Conservation (phyloP, 2,888 invertebrate genomes). For the Eilema sororculum region DNA sequence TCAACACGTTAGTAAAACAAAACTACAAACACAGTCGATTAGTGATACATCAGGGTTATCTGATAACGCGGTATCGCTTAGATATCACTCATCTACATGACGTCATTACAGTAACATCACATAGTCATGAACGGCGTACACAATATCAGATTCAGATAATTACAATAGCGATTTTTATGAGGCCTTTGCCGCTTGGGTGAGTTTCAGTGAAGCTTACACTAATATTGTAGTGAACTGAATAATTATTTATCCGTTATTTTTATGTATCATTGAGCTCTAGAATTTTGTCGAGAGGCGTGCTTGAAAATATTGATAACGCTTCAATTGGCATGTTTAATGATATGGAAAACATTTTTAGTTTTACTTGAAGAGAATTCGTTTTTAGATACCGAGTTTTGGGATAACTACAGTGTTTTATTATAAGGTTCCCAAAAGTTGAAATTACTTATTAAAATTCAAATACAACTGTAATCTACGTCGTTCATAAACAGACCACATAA, state of each 20-base stretch:
- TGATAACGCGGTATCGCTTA: conserved; percentile 66
- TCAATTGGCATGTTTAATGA: conserved; percentile 1
- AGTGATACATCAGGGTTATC: conserved; percentile 80
- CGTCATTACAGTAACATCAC: conserved; percentile 67
- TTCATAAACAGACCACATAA: too few species aligned
- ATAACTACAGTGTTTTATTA: too few species aligned
- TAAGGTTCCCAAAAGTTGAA: too few species aligned
- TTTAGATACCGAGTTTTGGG: not conserved
- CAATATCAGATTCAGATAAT: conserved; percentile 51
- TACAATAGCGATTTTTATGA: conserved; percentile 34
- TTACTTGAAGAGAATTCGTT: not conserved
- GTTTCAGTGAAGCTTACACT: conserved; percentile 22
- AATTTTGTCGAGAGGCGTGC: not conserved
- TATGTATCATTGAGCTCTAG: conserved; percentile 17
- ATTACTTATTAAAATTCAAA: too few species aligned
- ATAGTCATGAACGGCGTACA: conserved; percentile 44
- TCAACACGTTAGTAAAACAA: conserved; percentile 53
- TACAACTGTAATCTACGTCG: too few species aligned
- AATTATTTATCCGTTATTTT: conserved; percentile 34
- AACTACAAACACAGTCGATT: conserved; percentile 77
- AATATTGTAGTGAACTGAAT: conserved; percentile 33
- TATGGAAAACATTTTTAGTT: not conserved
- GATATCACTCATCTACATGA: conserved; percentile 60
- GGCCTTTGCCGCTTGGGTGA: conserved; percentile 26
- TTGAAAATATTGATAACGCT: not conserved